Evolutionary conservation across 2,888 invertebrate species (phyloP), one percentile per base, ranked within the genome.

Genomic region (Latrodectus hesperus): DNA sequence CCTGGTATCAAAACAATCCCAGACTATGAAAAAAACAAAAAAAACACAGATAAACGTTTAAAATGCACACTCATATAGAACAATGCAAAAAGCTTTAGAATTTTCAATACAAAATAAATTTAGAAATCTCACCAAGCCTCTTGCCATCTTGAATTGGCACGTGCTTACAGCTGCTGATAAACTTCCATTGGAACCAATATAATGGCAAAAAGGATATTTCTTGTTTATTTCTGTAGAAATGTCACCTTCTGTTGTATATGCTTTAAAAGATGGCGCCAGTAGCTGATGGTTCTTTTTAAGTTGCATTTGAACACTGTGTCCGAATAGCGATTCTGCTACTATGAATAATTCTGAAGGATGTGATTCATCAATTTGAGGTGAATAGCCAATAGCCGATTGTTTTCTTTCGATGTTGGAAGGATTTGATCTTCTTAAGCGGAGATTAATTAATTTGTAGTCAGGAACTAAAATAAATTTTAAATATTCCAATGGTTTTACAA

Each of bases 1-100:
- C 64, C 71, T 11, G 88, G 88, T 16, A 88, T n/a, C 65, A 88
- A 49, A 16, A 88, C 14, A 14, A 88, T 65, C 17, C 88, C 88
- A 4, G 83, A 81, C 88, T 88, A 64, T 17, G 65, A 81, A 26
- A 14, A 53, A 65, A n/a, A n/a, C n/a, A n/a, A 16, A 72, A 68
- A 49, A 71, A 11, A 51, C 11, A 74, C 11, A 10, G n/a, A 38
- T 38, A 38, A 38, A 38, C 6, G 6, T 38, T 38, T 38, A 4
- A 38, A 12, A 16, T 1, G 6, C 53, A 74, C 1, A 17, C 26
- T 55, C 17, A 64, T 9, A 10, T 9, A 64, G 0, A 12, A 64
- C 17, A 64, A 64, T 22, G 8, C 16, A 16, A 64, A n/a, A n/a
- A n/a, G 8, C 16, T 64, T n/a, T 60, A 8, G 4, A 12, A 60